Base-by-base conservation (phyloP, 2,888 invertebrate species). In the Coecobrya sp. region DNA sequence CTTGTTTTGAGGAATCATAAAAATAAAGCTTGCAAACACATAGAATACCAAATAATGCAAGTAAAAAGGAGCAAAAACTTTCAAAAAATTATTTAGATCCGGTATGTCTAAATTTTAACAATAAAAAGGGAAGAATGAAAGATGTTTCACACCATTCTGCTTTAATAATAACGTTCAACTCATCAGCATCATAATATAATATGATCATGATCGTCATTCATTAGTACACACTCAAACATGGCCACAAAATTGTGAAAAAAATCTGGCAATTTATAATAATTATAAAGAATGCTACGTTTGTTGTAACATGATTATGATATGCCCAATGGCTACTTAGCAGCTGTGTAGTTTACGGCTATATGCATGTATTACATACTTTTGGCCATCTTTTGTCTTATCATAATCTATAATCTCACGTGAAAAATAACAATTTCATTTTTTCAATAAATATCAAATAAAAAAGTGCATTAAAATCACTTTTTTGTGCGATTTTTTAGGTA, bases 21-120 rank as follows among this genome's bases (percentile, higher is more conserved):
- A 79, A 91, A 87, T 45, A 45, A 82, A 84, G 11, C n/a, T 25
- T 42, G 16, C 45, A 36, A 59, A 73, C 62, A 73, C 22, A 76
- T 0, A 45, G 42, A 42, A 73, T 73, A 42, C 30, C 45, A 73
- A 76, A 22, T 19, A 19, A 52, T 52, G 19, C 0, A 42, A 89
- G 42, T 62, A 68, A 70, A 30, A 86, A 73, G 1, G 81, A 55
- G 55, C 81, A 81, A 84, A 84, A 84, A 84, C 84, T 84, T 84
- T 85, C 65, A 85, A 81, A 76, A 79, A 81, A 55, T 81, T 55
- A n/a, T 81, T 30, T 65, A 84, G 84, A 84, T 84, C 84, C 84
- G 84, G 84, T 84, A 84, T 84, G 84, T 65, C 62, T 65, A 65
- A 62, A 65, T 84, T n/a, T n/a, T 65, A 84, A 65, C 84, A 65